Evolutionary conservation across 2,888 invertebrate species (phyloP).

Genomic region (Brassicogethes aeneus): DNA sequence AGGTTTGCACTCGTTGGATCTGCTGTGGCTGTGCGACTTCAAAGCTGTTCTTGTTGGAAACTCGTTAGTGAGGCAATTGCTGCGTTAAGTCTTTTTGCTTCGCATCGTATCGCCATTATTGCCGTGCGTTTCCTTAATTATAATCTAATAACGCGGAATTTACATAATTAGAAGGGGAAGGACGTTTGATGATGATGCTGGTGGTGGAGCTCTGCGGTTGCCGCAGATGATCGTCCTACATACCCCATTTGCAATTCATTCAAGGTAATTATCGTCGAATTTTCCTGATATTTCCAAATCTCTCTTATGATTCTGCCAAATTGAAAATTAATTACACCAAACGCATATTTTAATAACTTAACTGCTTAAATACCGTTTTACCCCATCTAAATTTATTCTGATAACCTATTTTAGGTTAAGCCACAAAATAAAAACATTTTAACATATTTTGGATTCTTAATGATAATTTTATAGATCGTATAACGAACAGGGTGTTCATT

Average conservation of each 20-base stretch:
- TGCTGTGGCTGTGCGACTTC: conserved; percentile 12
- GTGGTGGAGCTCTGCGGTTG: too few relatives aligned
- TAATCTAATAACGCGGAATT: conserved; percentile 27
- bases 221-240: conserved; percentile 5
- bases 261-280: conserved; percentile 12
- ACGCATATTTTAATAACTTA: too few relatives aligned
- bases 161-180: conserved; percentile 22
- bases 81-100: conserved; percentile 19
- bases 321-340: conserved; percentile 4
- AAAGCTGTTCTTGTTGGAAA: conserved; percentile 23
- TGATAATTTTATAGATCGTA: too few relatives aligned
- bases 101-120: conserved; percentile 24
- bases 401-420: too few relatives aligned
- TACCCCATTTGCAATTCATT: conserved; percentile 18
- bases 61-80: conserved; percentile 21
- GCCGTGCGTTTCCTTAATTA: conserved; percentile 27
- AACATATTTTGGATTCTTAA: too few relatives aligned
- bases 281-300: conserved; percentile 1
- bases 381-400: too few relatives aligned
- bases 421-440: too few relatives aligned
- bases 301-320: background rate
- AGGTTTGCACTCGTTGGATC: background rate
- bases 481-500: too few relatives aligned
- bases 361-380: too few relatives aligned
- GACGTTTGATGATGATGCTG: conserved; percentile 17